A percentile compares a stretch with the other conserved stretches of the same genome.
Evolutionary conservation across 2,113 vertebrate species (phyloP).

Genomic region (Romanogobio albipinnatus): DNA sequence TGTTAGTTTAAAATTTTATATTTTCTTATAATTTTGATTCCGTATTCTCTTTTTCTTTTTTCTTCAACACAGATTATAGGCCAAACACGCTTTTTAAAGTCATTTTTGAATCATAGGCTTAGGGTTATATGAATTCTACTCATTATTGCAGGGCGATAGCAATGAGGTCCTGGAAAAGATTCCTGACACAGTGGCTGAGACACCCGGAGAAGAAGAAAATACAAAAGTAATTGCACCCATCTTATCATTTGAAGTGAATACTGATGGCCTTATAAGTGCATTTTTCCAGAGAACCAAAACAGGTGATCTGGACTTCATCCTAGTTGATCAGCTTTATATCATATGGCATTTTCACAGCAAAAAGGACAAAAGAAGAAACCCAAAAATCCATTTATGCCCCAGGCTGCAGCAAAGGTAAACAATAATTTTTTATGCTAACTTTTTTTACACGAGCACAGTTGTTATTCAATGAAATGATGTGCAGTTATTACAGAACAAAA

Average conservation of each 20-base stretch:
- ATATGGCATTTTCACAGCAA: constrained; percentile 28
- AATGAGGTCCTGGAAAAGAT: neutral
- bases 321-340: neutral
- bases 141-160: constrained; percentile 2
- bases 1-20: neutral
- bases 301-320: neutral
- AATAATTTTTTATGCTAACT: neutral
- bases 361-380: constrained; percentile 51
- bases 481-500: constrained; percentile 62
- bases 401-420: constrained; percentile 42
- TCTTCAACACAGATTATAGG: neutral
- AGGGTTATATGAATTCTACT: neutral
- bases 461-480: neutral
- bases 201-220: constrained; percentile 46
- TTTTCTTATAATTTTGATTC: neutral
- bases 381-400: constrained; percentile 57
- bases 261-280: neutral
- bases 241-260: neutral
- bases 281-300: neutral
- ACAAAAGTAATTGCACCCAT: neutral
- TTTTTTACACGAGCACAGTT: neutral
- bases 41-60: neutral
- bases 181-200: constrained; percentile 52
- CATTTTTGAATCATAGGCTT: neutral
- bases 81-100: neutral